Percentiles rank a stretch among this genome's conserved stretches.
Conservation (phyloP, 37 sponge, comb jelly and placozoan species). For the Bolinopsis microptera region DNA sequence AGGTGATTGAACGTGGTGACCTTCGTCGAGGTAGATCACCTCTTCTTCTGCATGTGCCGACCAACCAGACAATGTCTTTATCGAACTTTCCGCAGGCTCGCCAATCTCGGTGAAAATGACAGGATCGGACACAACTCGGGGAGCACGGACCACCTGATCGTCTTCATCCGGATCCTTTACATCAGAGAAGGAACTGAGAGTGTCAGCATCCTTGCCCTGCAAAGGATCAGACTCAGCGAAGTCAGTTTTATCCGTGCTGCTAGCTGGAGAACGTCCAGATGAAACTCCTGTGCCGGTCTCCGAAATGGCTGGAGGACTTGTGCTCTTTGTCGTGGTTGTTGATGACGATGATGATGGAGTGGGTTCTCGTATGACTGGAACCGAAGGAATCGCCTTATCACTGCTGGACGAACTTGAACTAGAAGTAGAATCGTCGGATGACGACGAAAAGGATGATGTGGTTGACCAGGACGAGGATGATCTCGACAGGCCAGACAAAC, state of each 20-base stretch:
- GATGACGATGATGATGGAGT: not conserved
- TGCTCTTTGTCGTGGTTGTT: not conserved
- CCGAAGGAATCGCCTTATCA: not conserved
- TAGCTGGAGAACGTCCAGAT: not conserved
- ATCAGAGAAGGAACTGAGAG: not conserved
- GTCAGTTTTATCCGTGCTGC: not conserved
- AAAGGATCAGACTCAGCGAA: not conserved
- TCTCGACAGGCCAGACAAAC: not conserved
- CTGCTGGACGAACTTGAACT: too few species aligned
- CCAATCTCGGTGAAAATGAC: not conserved
- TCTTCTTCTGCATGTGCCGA: not conserved
- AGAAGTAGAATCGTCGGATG: not conserved
- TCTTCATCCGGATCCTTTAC: not conserved
- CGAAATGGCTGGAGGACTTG: not conserved
- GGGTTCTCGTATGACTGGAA: not conserved
- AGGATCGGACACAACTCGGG: not conserved
- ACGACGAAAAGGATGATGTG: not conserved
- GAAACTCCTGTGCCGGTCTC: not conserved
- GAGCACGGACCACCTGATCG: not conserved
- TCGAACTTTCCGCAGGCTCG: not conserved
- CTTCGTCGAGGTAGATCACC: too few species aligned
- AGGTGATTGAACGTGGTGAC: too few species aligned
- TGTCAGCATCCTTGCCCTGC: not conserved
- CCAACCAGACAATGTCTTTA: not conserved
- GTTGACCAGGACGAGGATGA: not conserved